phyloP scores from a whole-genome alignment of 1,140 invertebrate genomes.

The Macrosteles quadrilineatus region DNA sequence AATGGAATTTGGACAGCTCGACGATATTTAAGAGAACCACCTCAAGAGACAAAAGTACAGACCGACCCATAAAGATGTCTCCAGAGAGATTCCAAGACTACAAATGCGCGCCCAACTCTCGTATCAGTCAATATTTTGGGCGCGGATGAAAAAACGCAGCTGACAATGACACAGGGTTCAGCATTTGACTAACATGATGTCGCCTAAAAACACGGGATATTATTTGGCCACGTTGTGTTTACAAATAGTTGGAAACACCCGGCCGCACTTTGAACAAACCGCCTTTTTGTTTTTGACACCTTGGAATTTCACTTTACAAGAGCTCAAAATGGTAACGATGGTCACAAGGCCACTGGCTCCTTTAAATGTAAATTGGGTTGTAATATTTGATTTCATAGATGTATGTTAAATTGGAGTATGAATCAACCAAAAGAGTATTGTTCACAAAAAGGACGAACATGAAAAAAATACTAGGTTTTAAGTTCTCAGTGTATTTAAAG shows the following conservation, averaged over 20 bases:
- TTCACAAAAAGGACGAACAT: too few species aligned
- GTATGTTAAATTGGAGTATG: too few species aligned
- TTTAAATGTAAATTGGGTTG: too few species aligned
- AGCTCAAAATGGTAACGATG: neutral
- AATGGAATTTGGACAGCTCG: conserved; percentile 12
- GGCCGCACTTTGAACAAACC: too few species aligned
- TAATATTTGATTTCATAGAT: too few species aligned
- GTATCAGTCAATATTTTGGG: conserved; percentile 4
- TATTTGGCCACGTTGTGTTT: neutral
- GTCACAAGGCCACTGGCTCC: too few species aligned
- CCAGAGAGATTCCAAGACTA: neutral
- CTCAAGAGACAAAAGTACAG: conserved; percentile 1
- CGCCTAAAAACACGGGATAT: neutral
- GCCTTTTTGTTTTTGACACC: too few species aligned
- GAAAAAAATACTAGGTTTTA: too few species aligned
- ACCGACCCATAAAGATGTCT: conserved; percentile 5
- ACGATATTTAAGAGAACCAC: conserved; percentile 1
- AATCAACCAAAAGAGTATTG: too few species aligned
- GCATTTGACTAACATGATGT: conserved; percentile 14
- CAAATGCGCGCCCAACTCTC: neutral
- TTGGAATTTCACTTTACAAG: too few species aligned
- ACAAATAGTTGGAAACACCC: neutral
- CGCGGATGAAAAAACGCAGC: neutral
- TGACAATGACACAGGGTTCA: neutral
- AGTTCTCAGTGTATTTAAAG: too few species aligned